Conservation (phyloP, 2,888 invertebrate genomes). For the Dasysyrphus tricinctus region DNA sequence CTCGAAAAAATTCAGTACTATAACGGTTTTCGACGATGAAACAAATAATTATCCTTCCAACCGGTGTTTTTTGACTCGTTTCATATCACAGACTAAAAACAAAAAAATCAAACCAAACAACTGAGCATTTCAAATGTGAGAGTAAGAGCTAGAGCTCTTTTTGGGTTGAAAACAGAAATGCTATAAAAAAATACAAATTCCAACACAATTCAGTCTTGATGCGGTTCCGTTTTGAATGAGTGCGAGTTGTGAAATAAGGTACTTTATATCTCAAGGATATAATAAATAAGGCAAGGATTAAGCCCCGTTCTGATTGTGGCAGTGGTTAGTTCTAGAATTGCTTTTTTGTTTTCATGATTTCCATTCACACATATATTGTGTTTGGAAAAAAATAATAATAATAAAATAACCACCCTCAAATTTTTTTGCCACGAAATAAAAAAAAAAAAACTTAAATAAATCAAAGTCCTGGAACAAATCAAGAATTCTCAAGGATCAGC, state of each 20-base stretch:
- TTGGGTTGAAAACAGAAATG: background rate
- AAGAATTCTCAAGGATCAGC: slow-evolving; percentile 41
- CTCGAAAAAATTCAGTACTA: slow-evolving; percentile 73
- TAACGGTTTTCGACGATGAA: slow-evolving; percentile 71
- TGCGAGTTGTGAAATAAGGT: slow-evolving; percentile 7
- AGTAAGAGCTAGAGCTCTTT: background rate
- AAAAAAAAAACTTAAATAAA: slow-evolving; percentile 19
- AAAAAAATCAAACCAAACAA: slow-evolving; percentile 9
- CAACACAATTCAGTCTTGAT: slow-evolving; percentile 20
- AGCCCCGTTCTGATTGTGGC: background rate
- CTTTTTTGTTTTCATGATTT: background rate
- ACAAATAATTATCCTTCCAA: slow-evolving; percentile 64
- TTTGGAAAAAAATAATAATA: background rate
- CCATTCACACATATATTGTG: background rate
- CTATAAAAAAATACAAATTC: slow-evolving; percentile 6
- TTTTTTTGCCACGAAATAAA: background rate
- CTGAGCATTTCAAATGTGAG: background rate
- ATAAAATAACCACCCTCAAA: slow-evolving; percentile 7
- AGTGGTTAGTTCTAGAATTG: slow-evolving; percentile 1
- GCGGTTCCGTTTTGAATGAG: slow-evolving; percentile 22
- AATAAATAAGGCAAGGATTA: slow-evolving; percentile 11
- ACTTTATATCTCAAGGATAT: background rate
- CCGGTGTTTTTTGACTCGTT: slow-evolving; percentile 42
- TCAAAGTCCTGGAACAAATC: slow-evolving; percentile 26
- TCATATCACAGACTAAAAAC: background rate